Percentiles rank a stretch among this genome's conserved stretches.
Evolutionary conservation across 1,140 invertebrate species (phyloP).

Genomic region (Ceratina australensis): DNA sequence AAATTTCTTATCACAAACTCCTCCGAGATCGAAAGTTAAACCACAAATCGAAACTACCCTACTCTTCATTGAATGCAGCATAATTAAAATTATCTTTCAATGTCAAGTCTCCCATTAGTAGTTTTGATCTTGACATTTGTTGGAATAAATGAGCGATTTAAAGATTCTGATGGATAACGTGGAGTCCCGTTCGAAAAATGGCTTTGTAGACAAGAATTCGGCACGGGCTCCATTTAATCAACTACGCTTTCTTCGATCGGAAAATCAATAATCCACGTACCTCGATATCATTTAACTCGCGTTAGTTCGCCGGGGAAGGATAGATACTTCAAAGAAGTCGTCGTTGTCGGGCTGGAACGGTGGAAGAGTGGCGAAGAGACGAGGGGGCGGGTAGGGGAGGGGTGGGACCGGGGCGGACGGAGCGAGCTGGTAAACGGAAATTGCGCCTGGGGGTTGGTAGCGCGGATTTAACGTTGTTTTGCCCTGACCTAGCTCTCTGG

Average conservation of each 20-base stretch:
- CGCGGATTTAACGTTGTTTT: conserved; percentile 66
- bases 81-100: too few relatives aligned
- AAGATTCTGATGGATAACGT: too few relatives aligned
- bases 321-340: conserved; percentile 60
- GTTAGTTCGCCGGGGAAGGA: conserved; percentile 48
- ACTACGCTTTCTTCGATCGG: conserved; percentile 8
- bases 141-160: too few relatives aligned
- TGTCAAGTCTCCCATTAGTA: too few relatives aligned
- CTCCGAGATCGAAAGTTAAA: too few relatives aligned
- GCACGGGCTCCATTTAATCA: conserved; percentile 9
- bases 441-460: conserved; percentile 62
- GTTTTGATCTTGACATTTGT: too few relatives aligned
- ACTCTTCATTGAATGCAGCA: too few relatives aligned
- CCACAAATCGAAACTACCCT: too few relatives aligned
- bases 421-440: conserved; percentile 55
- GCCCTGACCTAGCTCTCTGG: conserved; percentile 65
- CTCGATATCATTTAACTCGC: conserved; percentile 44
- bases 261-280: conserved; percentile 41
- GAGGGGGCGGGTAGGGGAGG: not conserved
- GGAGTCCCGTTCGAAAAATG: too few relatives aligned
- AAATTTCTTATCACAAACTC: too few relatives aligned
- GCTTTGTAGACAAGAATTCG: not conserved
- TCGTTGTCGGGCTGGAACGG: conserved; percentile 1
- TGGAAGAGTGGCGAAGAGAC: not conserved
- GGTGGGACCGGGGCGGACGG: not conserved